Evolutionary conservation across 2,797 vertebrate species (phyloP), one percentile per base, ranked within the genome.

Genomic region (Tolypeutes matacus): DNA sequence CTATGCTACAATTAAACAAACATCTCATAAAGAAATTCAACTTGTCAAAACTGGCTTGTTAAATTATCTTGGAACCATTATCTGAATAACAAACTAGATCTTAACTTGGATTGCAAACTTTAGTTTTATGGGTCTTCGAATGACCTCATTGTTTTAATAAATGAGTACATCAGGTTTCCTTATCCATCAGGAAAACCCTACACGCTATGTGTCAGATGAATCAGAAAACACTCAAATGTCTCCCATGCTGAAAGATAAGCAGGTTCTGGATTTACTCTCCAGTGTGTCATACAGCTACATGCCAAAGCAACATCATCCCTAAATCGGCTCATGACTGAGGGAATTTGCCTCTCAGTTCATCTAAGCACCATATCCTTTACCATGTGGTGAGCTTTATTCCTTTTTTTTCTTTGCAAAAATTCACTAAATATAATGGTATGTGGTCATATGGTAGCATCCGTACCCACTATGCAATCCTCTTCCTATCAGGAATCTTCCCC

Each of bases 41-140:
- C 93, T 95, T 97, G 96, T 97, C 94, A 96, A 96, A 97, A 94
- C 81, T 89, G 86, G 86, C 95, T 96, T 96, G 91, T 96, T 95
- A 96, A 96, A 92, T 87, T 70, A 88, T 84, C 80, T 93, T 97
- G 95, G 96, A 96, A 81, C 69, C 58, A 64, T 75, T 91, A 90
- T 94, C 72, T 89, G 89, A 96, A 85, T 94, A 95, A 93, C 86
- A 96, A 95, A 97, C 86, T 82, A 49, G 96, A 97, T 89, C 81
- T 89, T 78, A 91, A 95, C 91, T 97, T 95, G 97, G 96, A 96
- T 60, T 88, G 70, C 91, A 75, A 72, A 56, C 53, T 87, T 69
- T 4, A 51, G 80, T 95, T 97, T 95, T 96, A 97, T 88, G 78
- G 94, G 91, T 87, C 81, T 96, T 73, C 87, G 84, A 69, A 20